Conservation (phyloP, 2,888 invertebrate species). For the Cataglyphis albicans region DNA sequence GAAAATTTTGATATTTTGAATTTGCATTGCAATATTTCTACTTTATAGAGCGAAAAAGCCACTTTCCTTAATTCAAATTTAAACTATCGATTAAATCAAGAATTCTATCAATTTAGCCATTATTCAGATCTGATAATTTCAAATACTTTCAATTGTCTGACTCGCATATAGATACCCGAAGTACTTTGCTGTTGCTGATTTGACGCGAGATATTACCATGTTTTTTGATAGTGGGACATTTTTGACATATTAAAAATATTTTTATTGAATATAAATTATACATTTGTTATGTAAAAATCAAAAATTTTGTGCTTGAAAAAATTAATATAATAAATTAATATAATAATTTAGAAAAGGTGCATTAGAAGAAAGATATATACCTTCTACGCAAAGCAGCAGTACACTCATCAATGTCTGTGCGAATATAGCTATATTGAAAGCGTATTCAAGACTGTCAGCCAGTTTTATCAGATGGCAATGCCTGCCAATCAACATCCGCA, state of each 20-base stretch:
- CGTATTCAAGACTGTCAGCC: constrained; percentile 55
- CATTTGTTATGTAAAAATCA: neutral
- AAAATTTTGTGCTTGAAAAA: neutral
- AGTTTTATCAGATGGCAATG: constrained; percentile 61
- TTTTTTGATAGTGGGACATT: neutral
- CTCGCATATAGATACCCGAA: no score
- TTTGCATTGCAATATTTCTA: no score
- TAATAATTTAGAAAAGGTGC: neutral
- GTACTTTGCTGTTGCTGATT: no score
- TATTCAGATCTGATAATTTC: no score
- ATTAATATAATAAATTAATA: neutral
- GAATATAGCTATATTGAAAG: constrained; percentile 65
- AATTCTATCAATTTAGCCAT: no score
- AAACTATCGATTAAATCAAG: no score
- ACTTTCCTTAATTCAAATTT: no score
- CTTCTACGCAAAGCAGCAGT: constrained; percentile 65
- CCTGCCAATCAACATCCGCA: constrained; percentile 53
- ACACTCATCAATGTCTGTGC: constrained; percentile 65
- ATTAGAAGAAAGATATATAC: constrained; percentile 43
- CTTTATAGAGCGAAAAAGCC: no score
- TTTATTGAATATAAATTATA: neutral
- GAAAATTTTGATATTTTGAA: no score
- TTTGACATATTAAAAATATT: neutral
- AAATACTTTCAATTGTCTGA: no score
- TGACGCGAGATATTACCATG: no score